Evolutionary conservation across 2,797 vertebrate species (phyloP).

Genomic region (Trichosurus vulpecula): DNA sequence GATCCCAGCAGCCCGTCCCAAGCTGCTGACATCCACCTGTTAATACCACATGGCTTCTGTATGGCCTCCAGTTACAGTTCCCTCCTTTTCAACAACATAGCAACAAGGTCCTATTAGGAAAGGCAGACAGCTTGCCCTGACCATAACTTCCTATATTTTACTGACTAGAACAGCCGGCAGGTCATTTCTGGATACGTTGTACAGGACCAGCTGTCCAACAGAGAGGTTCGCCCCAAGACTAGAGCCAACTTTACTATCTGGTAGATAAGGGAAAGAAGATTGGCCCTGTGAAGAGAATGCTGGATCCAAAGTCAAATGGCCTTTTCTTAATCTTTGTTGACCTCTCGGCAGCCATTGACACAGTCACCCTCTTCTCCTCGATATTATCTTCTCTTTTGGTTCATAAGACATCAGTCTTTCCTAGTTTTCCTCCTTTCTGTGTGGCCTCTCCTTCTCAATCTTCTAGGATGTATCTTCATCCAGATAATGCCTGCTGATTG

Average conservation of each 20-base stretch:
- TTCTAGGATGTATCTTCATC: neutral
- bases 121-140: neutral
- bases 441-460: neutral
- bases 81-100: neutral
- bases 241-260: neutral
- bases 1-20: neutral
- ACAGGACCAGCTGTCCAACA: neutral
- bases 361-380: neutral
- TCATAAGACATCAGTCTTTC: neutral
- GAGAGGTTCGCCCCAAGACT: neutral
- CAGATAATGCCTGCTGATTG: neutral
- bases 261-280: neutral
- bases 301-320: neutral
- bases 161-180: neutral
- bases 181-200: neutral
- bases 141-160: neutral
- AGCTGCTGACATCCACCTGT: neutral
- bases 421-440: neutral
- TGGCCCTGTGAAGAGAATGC: neutral
- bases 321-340: neutral
- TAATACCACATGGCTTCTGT: constrained; percentile 1
- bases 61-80: neutral
- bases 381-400: neutral
- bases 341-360: neutral
- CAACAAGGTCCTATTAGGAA: neutral